Evolutionary conservation across 2,113 vertebrate genomes (phyloP).

Genomic region (Grammomys dolichurus): DNA sequence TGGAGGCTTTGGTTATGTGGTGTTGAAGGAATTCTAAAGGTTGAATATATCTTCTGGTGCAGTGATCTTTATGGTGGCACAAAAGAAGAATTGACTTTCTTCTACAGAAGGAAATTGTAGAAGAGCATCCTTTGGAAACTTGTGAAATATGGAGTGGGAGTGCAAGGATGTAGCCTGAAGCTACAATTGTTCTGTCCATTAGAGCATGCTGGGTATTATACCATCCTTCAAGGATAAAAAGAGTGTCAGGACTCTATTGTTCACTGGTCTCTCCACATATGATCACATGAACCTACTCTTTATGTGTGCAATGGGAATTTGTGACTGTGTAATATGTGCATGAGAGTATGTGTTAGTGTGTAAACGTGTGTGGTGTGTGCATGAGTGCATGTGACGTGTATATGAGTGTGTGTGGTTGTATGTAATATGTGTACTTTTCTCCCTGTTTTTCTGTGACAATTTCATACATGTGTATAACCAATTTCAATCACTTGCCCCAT

Average conservation of each 20-base stretch:
- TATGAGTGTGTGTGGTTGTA: no score
- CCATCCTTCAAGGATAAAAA: neutral
- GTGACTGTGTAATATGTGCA: no score
- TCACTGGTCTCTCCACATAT: neutral
- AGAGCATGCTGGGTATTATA: neutral
- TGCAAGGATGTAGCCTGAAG: neutral
- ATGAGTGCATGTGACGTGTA: no score
- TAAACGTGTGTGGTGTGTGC: no score
- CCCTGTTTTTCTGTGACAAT: neutral
- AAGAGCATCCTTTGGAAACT: neutral
- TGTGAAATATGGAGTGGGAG: neutral
- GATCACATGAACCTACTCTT: neutral
- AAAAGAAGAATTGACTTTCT: neutral
- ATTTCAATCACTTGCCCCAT: neutral
- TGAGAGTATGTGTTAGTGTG: no score
- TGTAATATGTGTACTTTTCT: neutral
- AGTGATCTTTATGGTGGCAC: neutral
- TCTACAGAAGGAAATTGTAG: neutral
- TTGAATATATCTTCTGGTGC: neutral
- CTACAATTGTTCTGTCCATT: neutral
- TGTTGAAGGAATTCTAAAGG: neutral
- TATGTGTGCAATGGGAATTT: neutral
- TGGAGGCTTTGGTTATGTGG: neutral
- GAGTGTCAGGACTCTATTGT: neutral
- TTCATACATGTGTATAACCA: neutral